phyloP scores from a whole-genome alignment of 2,113 vertebrate species.

The Fulmarus glacialis region DNA sequence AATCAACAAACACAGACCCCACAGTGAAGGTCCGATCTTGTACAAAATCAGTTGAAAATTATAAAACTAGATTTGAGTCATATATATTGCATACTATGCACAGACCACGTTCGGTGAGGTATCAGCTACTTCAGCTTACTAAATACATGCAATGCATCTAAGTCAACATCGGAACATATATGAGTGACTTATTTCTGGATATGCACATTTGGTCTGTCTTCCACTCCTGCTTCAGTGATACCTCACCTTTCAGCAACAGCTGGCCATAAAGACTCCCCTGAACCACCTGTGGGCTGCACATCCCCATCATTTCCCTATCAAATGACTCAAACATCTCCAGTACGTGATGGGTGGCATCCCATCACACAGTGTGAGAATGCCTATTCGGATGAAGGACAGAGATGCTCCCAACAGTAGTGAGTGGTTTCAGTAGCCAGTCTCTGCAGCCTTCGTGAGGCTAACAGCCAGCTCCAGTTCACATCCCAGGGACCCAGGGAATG shows the following conservation, averaged over 20 bases:
- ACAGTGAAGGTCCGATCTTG: neutral
- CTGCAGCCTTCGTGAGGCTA: neutral
- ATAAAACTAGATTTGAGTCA: neutral
- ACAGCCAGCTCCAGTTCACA: neutral
- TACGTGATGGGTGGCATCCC: accelerated
- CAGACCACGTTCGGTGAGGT: accelerated
- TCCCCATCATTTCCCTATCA: too few species aligned
- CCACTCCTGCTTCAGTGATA: neutral
- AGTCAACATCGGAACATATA: too few species aligned
- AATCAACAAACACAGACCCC: neutral
- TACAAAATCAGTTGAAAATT: neutral
- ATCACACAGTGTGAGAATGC: accelerated
- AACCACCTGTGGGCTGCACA: neutral
- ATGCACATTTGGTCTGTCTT: accelerated
- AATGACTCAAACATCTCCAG: neutral
- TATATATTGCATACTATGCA: neutral
- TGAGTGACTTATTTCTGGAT: neutral
- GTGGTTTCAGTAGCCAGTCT: neutral
- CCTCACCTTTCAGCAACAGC: neutral
- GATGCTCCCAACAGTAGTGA: neutral
- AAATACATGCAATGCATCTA: neutral
- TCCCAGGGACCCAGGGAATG: neutral
- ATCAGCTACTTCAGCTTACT: neutral
- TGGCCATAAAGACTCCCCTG: too few species aligned
- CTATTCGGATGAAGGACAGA: neutral